phyloP scores from a whole-genome alignment of 2,113 vertebrate species.

The Stigmatopora argus region DNA sequence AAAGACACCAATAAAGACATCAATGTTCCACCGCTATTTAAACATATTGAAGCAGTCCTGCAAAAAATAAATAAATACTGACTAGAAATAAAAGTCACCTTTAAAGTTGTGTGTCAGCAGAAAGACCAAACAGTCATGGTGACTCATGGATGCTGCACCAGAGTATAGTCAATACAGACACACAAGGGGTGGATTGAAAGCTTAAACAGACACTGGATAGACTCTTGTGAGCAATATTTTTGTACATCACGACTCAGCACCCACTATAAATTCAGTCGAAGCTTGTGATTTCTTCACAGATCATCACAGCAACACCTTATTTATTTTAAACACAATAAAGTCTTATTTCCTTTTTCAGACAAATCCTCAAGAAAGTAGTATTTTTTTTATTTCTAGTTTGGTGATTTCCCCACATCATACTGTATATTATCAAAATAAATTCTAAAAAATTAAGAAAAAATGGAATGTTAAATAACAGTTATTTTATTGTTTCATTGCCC shows the following conservation, averaged over 20 bases:
- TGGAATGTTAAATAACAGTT: not conserved
- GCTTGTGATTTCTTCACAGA: not conserved
- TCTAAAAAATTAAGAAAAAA: not conserved
- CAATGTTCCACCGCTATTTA: constrained; percentile 19
- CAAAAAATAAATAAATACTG: not conserved
- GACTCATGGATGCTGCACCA: constrained; percentile 36
- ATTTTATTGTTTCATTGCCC: not conserved
- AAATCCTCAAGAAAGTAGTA: not conserved
- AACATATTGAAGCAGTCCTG: constrained; percentile 20
- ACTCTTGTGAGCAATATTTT: constrained; percentile 36
- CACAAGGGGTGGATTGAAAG: constrained; percentile 18
- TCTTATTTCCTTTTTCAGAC: not conserved
- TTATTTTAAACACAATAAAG: not conserved
- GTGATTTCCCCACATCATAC: not conserved
- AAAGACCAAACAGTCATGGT: constrained; percentile 35
- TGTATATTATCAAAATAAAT: not conserved
- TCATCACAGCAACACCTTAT: not conserved
- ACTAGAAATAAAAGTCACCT: constrained; percentile 3
- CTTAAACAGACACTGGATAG: constrained; percentile 25
- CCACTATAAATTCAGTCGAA: constrained; percentile 20
- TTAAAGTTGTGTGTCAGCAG: constrained; percentile 11
- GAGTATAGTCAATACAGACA: constrained; percentile 20
- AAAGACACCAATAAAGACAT: constrained; percentile 26
- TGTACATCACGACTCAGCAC: constrained; percentile 43
- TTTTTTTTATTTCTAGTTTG: not conserved